Evolutionary conservation across 2,888 invertebrate genomes (phyloP).

Genomic region (Polyommatus iphigenia): DNA sequence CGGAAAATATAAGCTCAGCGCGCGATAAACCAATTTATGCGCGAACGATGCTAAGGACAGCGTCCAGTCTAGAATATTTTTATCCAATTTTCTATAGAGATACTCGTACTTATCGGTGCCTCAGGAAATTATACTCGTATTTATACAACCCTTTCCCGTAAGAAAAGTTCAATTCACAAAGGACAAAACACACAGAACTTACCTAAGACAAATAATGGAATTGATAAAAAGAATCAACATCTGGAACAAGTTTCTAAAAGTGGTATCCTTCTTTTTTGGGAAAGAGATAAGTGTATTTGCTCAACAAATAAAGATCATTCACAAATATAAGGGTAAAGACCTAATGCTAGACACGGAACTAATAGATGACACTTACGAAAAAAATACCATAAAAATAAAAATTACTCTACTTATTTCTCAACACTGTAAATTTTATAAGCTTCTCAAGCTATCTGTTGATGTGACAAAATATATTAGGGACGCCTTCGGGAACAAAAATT

Average conservation of each 20-base stretch:
- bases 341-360: too few species aligned
- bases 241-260: neutral
- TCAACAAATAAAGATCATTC: neutral
- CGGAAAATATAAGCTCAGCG: too few species aligned
- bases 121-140: conserved; percentile 9
- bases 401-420: too few species aligned
- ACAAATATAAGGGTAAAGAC: too few species aligned
- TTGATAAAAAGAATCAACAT: conserved; percentile 24
- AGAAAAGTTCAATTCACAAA: conserved; percentile 14
- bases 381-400: too few species aligned
- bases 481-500: too few species aligned
- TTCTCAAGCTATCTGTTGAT: too few species aligned
- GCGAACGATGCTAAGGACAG: too few species aligned
- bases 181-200: conserved; percentile 22
- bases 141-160: neutral
- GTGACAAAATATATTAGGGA: too few species aligned
- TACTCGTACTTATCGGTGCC: neutral
- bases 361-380: too few species aligned
- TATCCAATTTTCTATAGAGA: neutral
- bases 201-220: conserved; percentile 22
- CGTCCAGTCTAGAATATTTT: neutral
- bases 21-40: too few species aligned
- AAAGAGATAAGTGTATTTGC: neutral
- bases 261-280: neutral
- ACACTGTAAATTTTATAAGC: too few species aligned